phyloP scores from a whole-genome alignment of 2,113 vertebrate genomes.

The Podarcis cretensis region DNA sequence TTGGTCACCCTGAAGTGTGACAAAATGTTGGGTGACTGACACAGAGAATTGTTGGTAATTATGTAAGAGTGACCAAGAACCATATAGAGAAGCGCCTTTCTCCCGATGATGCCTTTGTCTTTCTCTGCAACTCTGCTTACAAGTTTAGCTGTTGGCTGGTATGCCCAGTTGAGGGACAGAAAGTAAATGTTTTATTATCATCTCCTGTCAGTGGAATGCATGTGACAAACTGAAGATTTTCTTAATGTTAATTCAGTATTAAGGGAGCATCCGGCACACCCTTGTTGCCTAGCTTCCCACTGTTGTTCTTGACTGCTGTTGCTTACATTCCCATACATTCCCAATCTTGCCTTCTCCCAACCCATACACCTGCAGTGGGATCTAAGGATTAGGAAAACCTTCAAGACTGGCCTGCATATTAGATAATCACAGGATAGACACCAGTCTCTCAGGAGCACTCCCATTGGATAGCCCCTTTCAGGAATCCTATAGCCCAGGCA shows the following conservation, averaged over 20 bases:
- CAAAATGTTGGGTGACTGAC: not conserved
- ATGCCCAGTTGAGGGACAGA: not conserved
- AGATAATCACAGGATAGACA: not conserved
- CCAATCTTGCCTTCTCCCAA: not conserved
- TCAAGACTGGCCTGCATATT: not conserved
- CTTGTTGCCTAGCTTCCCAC: slow-evolving; percentile 11
- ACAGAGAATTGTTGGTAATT: not conserved
- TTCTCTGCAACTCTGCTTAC: not conserved
- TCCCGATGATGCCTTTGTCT: not conserved
- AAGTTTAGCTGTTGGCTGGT: not conserved
- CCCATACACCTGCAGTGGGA: too few species aligned
- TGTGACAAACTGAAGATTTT: not conserved
- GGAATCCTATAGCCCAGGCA: not conserved
- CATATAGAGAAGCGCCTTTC: not conserved
- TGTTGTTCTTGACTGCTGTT: slow-evolving; percentile 18
- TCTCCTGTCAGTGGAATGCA: not conserved
- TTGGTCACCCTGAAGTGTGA: not conserved
- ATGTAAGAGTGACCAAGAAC: not conserved
- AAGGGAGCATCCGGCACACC: slow-evolving; percentile 37
- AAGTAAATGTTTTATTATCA: not conserved
- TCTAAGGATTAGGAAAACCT: not conserved
- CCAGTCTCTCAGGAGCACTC: not conserved
- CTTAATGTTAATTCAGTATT: slow-evolving; percentile 11
- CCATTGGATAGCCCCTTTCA: not conserved
- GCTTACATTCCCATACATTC: slow-evolving; percentile 21